Evolutionary conservation across 2,888 invertebrate genomes (phyloP).

Genomic region (Tipula helvola): DNA sequence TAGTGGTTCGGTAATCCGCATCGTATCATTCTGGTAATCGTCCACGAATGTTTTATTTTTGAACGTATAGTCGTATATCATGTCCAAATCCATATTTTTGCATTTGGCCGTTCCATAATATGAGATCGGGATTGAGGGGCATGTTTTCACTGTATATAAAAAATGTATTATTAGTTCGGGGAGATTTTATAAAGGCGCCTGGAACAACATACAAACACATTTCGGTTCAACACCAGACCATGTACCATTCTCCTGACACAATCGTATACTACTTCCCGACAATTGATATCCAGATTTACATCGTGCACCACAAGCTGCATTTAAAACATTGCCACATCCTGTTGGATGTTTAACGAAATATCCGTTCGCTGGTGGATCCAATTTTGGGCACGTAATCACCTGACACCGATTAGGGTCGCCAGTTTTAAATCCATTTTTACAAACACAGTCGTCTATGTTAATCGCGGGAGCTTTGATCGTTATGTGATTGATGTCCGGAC

Average conservation of each 20-base stretch:
- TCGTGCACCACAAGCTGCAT: slow-evolving; percentile 56
- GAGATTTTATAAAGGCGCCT: background rate
- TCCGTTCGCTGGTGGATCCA: slow-evolving; percentile 48
- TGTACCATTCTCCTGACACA: slow-evolving; percentile 48
- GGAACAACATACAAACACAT: slow-evolving; percentile 42
- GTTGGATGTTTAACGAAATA: slow-evolving; percentile 47
- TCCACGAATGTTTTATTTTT: slow-evolving; percentile 22
- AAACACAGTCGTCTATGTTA: slow-evolving; percentile 43
- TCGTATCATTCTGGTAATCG: slow-evolving; percentile 18
- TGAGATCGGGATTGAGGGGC: slow-evolving; percentile 42
- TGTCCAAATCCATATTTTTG: slow-evolving; percentile 32
- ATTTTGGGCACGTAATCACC: slow-evolving; percentile 45
- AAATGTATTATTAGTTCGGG: background rate
- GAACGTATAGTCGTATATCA: slow-evolving; percentile 21
- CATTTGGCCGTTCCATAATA: slow-evolving; percentile 43
- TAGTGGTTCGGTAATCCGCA: slow-evolving; percentile 23
- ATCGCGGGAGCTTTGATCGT: slow-evolving; percentile 42
- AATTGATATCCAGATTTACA: slow-evolving; percentile 51
- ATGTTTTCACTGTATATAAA: slow-evolving; percentile 44
- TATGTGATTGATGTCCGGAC: slow-evolving; percentile 51
- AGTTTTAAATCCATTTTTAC: slow-evolving; percentile 46
- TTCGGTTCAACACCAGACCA: slow-evolving; percentile 53
- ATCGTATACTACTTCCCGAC: slow-evolving; percentile 41
- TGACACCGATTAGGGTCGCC: slow-evolving; percentile 40
- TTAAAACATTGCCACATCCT: slow-evolving; percentile 48